phyloP scores from a whole-genome alignment of 2,888 invertebrate species.

The Myopa testacea region DNA sequence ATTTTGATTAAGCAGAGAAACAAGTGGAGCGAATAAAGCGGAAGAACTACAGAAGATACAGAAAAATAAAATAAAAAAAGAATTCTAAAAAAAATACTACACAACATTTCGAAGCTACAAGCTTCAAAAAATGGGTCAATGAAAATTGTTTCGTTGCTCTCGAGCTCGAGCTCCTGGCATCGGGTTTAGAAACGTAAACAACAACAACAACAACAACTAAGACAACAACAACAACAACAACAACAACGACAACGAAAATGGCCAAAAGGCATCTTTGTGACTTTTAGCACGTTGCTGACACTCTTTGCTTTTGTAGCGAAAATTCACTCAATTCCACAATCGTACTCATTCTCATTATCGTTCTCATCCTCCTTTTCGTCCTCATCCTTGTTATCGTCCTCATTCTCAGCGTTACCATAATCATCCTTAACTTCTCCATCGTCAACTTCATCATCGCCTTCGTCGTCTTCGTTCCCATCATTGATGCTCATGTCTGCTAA shows the following conservation, averaged over 20 bases:
- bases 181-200: not conserved
- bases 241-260: conserved; percentile 15
- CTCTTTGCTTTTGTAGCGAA: not conserved
- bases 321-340: not conserved
- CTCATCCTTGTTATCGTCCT: not conserved
- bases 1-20: conserved; percentile 4
- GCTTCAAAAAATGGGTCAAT: conserved; percentile 39
- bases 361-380: not conserved
- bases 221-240: conserved; percentile 20
- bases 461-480: conserved; percentile 46
- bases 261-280: not conserved
- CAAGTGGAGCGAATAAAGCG: conserved; percentile 22
- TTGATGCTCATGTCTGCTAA: conserved; percentile 27
- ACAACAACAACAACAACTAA: conserved; percentile 4
- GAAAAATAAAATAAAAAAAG: not conserved
- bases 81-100: not conserved
- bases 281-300: not conserved
- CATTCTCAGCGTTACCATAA: not conserved
- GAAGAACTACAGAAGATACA: conserved; percentile 22
- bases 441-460: conserved; percentile 30
- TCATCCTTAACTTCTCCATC: not conserved
- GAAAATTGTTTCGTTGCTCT: conserved; percentile 37
- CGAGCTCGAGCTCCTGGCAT: not conserved
- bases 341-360: conserved; percentile 7
- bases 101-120: conserved; percentile 25